Evolutionary conservation across 2,888 invertebrate genomes (phyloP).

Genomic region (Allygus modestus): DNA sequence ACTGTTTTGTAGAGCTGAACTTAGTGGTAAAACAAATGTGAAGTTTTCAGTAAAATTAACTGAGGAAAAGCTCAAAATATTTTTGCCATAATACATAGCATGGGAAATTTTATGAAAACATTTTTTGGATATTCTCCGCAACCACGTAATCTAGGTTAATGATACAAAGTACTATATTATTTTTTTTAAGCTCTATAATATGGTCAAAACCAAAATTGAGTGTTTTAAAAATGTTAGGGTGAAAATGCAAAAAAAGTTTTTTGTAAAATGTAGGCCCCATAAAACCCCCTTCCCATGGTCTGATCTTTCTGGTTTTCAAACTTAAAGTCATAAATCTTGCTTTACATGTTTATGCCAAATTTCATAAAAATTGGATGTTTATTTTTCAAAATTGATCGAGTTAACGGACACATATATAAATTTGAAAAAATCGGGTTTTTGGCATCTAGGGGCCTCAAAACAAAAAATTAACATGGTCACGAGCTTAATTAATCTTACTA

Average conservation of each 20-base stretch:
- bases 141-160: not conserved
- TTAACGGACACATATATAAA: not conserved
- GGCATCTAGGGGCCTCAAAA: too few relatives aligned
- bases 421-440: too few relatives aligned
- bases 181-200: not conserved
- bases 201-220: not conserved
- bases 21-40: too few relatives aligned
- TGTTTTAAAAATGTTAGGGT: not conserved
- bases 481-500: too few relatives aligned
- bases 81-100: too few relatives aligned
- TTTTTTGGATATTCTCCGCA: too few relatives aligned
- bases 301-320: not conserved
- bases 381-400: not conserved
- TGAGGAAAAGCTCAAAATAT: too few relatives aligned
- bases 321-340: not conserved
- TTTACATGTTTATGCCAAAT: not conserved
- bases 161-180: not conserved
- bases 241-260: not conserved
- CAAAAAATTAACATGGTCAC: too few relatives aligned
- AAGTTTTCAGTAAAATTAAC: too few relatives aligned
- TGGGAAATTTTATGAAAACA: too few relatives aligned
- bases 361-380: not conserved
- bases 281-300: not conserved
- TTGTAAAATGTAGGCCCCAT: not conserved
- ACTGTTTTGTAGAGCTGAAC: too few relatives aligned